Base-by-base conservation (phyloP, 2,113 vertebrate genomes). In the Trematocara unimaculatum region DNA sequence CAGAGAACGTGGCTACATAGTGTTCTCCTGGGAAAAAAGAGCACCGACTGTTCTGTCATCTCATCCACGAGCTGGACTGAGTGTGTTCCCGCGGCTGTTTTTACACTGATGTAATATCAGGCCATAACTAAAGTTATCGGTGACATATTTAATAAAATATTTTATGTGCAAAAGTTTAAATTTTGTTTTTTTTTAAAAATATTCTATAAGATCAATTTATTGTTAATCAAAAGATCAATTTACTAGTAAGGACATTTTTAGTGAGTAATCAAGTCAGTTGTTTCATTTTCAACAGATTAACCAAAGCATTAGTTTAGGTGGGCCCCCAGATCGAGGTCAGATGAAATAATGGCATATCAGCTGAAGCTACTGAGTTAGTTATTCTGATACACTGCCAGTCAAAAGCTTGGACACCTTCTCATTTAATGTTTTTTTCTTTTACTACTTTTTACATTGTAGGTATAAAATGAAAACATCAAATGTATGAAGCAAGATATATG, bases 1-100 rank as follows among this genome's bases (percentile, higher is more conserved):
- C 35, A 80, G 83, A 90, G 77, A 77, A 17, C 8, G 17, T 54
- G 53, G 86, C 77, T 60, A 53, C 87, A 56, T 5, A 42, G 84
- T 60, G 81, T 74, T 85, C 90, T 83, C 70, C 18, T 62, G 82
- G 77, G 85, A 78, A 67, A 51, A 70, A 51, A 82, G 84, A 81
- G 82, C 79, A 56, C 47, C 80, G 51, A 40, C 67, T 31, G 29
- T 79, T 81, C 83, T 85, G 81, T 77, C 64, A 53, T 92, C 55
- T 88, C 33, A 81, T 72, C 85, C 67, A 14, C 67, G 35, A 82
- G 62, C 47, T 77, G 88, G 85, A 84, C 83, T 31, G 26, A 74
- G 11, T 56, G 42, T n/a, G 40, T 31, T 64, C 64, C 54, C 9
- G 7, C 2, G n/a, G 82, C 86, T 83, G 60, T 15, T 84, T 83